phyloP scores from a whole-genome alignment of 2,797 vertebrate genomes.

The Acridotheres tristis region DNA sequence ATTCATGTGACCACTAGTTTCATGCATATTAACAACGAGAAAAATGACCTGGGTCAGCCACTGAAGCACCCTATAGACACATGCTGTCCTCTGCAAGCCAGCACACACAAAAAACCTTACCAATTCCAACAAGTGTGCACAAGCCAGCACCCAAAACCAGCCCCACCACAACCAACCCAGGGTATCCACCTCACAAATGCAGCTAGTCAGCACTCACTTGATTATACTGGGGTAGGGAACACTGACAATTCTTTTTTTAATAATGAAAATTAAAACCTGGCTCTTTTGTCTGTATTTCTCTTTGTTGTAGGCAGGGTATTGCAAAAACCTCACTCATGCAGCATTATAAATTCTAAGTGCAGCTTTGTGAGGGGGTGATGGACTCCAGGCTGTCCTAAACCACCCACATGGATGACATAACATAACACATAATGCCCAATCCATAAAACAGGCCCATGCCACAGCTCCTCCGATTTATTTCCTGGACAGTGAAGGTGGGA shows the following conservation, averaged over 20 bases:
- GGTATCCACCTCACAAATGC: fast-evolving
- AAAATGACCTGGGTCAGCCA: not conserved
- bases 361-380: not conserved
- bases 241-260: not conserved
- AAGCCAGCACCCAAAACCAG: not conserved
- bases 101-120: not conserved
- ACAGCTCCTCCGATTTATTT: not conserved
- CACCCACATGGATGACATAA: not conserved
- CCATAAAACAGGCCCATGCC: not conserved
- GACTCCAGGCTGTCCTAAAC: not conserved
- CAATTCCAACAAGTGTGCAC: not conserved
- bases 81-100: not conserved
- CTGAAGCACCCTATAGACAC: not conserved
- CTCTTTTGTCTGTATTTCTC: not conserved
- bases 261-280: not conserved
- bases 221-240: fast-evolving
- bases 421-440: not conserved
- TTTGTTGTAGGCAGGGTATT: not conserved
- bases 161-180: not conserved
- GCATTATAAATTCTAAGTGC: not conserved
- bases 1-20: not conserved
- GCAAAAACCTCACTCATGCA: not conserved
- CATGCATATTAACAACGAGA: not conserved
- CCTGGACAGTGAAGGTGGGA: not conserved
- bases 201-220: not conserved